Percentiles rank a stretch among this genome's conserved stretches.
These are phyloP conservation scores for Drosophila sulfurigaster DNA, from an alignment of 1,140 invertebrate genomes.

Conservation along the genomic window DNA sequence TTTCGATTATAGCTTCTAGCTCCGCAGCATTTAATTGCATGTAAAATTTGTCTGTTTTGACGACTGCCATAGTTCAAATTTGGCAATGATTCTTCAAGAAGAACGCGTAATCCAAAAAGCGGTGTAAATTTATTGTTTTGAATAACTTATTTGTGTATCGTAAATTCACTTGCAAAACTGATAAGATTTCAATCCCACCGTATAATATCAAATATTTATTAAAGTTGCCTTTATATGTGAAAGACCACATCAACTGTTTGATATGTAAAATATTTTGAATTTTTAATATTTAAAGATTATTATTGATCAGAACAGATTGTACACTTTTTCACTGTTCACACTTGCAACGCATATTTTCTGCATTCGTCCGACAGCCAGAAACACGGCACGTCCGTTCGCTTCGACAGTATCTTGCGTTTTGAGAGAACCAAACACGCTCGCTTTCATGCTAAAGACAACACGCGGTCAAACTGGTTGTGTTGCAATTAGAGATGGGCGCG, in stretches of 20 bases:
- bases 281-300: slow-evolving; percentile 16
- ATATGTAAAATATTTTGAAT: slow-evolving; percentile 1
- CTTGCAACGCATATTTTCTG: slow-evolving; percentile 28
- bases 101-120: slow-evolving; percentile 70
- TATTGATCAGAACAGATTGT: slow-evolving; percentile 12
- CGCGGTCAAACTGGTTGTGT: slow-evolving; percentile 69
- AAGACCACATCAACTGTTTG: not conserved
- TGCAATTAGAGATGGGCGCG: slow-evolving; percentile 38
- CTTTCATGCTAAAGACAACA: slow-evolving; percentile 74
- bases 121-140: slow-evolving; percentile 8
- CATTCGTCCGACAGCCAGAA: slow-evolving; percentile 41
- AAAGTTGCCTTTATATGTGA: slow-evolving; percentile 13
- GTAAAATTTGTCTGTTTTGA: slow-evolving; percentile 64
- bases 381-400: slow-evolving; percentile 54
- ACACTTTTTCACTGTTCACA: slow-evolving; percentile 27
- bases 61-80: slow-evolving; percentile 51
- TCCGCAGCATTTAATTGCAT: slow-evolving; percentile 81
- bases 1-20: slow-evolving; percentile 78
- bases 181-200: slow-evolving; percentile 34
- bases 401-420: slow-evolving; percentile 58
- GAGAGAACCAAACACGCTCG: slow-evolving; percentile 43
- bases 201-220: slow-evolving; percentile 32
- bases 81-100: slow-evolving; percentile 6
- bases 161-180: slow-evolving; percentile 36
- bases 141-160: slow-evolving; percentile 14